Conservation (phyloP, 2,113 vertebrate genomes). For the Tenrec ecaudatus region DNA sequence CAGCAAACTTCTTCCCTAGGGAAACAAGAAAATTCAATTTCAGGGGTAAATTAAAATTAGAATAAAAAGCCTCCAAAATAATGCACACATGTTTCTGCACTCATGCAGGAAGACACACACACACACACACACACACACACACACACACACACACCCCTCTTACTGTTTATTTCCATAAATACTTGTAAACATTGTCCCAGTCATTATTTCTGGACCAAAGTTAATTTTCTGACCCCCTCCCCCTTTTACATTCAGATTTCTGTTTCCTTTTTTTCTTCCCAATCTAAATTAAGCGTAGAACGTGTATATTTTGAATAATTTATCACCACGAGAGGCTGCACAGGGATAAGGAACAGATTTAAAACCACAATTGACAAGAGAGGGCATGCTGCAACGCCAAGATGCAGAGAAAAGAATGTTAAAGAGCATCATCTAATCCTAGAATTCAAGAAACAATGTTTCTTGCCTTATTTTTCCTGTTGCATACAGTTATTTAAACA, state of each 20-base stretch:
- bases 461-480: neutral
- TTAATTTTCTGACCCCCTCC: neutral
- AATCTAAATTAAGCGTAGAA: conserved; percentile 16
- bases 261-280: neutral
- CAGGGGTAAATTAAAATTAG: conserved; percentile 37
- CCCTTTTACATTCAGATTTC: neutral
- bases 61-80: neutral
- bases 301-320: conserved; percentile 51
- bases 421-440: conserved; percentile 51
- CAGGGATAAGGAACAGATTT: conserved; percentile 50
- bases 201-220: neutral
- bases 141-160: neutral
- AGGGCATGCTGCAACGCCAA: conserved; percentile 16
- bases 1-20: neutral
- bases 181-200: neutral
- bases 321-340: conserved; percentile 25
- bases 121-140: too few species aligned
- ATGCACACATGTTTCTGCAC: neutral
- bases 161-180: neutral
- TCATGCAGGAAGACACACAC: neutral
- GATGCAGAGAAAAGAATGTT: conserved; percentile 17
- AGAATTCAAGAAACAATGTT: neutral
- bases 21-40: conserved; percentile 48
- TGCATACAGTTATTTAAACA: neutral
- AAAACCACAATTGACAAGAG: conserved; percentile 68